Base-by-base conservation (phyloP, 2,797 vertebrate species). In the Myripristis jacobus region DNA sequence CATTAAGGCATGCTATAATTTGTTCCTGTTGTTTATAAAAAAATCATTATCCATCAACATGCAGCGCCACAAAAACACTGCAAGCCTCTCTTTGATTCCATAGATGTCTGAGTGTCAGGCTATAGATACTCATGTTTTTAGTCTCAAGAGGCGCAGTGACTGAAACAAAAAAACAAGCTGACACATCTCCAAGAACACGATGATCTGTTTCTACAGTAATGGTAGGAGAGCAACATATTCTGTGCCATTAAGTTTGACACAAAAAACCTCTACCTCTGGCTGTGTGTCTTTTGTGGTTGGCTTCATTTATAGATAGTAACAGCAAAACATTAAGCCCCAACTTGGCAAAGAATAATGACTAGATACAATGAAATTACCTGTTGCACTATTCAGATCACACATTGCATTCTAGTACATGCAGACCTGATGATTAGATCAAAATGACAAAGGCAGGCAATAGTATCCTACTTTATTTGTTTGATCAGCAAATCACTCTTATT, bases 281-380 rank as follows among this genome's bases (percentile, higher is more conserved):
- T 60, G 58, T 24, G 59, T 62, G 34, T 66, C 43, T 25, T 56
- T 82, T 81, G 47, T 70, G 51, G 66, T 56, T 63, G 52, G 58
- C 61, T 73, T 66, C 51, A 77, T 75, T 75, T 56, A 79, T 55
- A 46, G 58, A 58, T 61, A 65, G 54, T 48, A 64, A 66, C 53
- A 68, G 22, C 25, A 46, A 68, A 58, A 64, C 61, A 19, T 69
- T 47, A 55, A 65, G 60, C 72, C 70, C 31, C 31, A 79, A 67
- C 38, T 51, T 71, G 62, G 70, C 69, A 56, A 65, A 68, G 27
- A 75, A 64, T 69, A 70, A 71, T 72, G 63, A 79, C 46, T 55
- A 69, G 52, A 57, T 22, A 60, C n/a, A 52, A 7, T 16, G 6
- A 21, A 36, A 80, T 66, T 46, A 51, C n/a, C 18, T 36, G 34